phyloP scores from a whole-genome alignment of 2,113 vertebrate species.

The Neomonachus schauinslandi region DNA sequence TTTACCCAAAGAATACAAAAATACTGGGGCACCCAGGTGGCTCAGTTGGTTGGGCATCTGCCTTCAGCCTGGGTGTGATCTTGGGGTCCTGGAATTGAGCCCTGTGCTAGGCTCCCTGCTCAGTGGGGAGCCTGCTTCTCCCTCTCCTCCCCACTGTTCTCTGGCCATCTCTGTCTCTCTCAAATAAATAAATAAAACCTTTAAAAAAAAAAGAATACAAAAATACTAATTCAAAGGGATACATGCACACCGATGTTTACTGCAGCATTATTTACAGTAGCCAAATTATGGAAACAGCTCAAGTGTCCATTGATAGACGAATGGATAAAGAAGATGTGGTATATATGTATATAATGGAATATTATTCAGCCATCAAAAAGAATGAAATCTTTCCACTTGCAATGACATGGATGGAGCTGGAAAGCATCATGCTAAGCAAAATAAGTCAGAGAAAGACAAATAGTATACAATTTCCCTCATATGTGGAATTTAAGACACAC shows the following conservation, averaged over 20 bases:
- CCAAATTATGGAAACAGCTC: not conserved
- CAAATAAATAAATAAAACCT: too few species aligned
- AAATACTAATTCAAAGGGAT: not conserved
- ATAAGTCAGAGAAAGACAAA: not conserved
- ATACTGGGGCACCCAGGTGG: not conserved
- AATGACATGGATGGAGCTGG: not conserved
- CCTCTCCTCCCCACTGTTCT: too few species aligned
- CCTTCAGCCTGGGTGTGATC: too few species aligned
- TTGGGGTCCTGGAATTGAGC: too few species aligned
- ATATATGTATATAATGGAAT: not conserved
- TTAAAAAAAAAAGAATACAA: not conserved
- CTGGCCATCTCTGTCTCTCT: too few species aligned
- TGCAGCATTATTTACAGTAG: not conserved
- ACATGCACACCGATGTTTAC: not conserved
- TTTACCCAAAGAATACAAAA: not conserved
- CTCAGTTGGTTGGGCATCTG: too few species aligned
- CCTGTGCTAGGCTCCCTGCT: too few species aligned
- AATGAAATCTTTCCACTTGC: not conserved
- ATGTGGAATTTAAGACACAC: not conserved
- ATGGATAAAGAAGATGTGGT: not conserved
- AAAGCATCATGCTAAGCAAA: not conserved
- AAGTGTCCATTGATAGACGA: not conserved
- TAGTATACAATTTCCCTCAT: not conserved
- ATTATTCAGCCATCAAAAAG: not conserved
- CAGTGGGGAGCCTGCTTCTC: too few species aligned